Base-by-base conservation (phyloP, 2,797 vertebrate species). In the Hydrocynus forskahlii region DNA sequence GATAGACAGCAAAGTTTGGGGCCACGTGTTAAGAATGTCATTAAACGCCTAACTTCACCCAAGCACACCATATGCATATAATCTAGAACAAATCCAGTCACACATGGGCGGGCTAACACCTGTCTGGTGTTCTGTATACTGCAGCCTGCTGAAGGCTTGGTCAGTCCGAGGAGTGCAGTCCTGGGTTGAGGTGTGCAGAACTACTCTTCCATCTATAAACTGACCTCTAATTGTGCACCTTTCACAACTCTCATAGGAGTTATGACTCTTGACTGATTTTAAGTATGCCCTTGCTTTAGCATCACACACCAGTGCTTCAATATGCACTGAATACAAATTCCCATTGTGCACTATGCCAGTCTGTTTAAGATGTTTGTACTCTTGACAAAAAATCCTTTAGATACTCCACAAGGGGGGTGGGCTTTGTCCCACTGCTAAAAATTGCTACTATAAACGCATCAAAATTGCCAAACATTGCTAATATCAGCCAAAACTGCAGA, bases 31-130 rank as follows among this genome's bases (percentile, higher is more conserved):
- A 52, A 52, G 2, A 13, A 52, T 16, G 14, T 16, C 50, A 52
- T 13, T 2, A 52, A 13, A 16, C 50, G 14, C 50, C 50, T 13
- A 13, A 52, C 50, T 52, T 16, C 50, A 13, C 50, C 50, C 14
- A 52, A 52, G 50, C 50, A 52, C 10, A 88, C 70, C 40, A 86
- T 64, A 35, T 87, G 79, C 85, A 88, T 88, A 3, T 87, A 84
- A 45, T 88, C 87, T 8, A 88, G 54, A 0, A 70, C 81, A 86
- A 81, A 84, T 23, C 25, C 76, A 4, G 70, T 79, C 1, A 86
- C 72, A 63, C 86, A 84, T 25, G 81, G 55, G 50, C 13, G 78
- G 82, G 80, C 77, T 82, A 40, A 43, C 10, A 52, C 55, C 21
- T 29, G 62, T 81, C 79, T 81, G 78, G 17, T 85, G 81, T 71